Evolutionary conservation across 2,797 vertebrate species (phyloP).

Genomic region (Macropus fuliginosus): DNA sequence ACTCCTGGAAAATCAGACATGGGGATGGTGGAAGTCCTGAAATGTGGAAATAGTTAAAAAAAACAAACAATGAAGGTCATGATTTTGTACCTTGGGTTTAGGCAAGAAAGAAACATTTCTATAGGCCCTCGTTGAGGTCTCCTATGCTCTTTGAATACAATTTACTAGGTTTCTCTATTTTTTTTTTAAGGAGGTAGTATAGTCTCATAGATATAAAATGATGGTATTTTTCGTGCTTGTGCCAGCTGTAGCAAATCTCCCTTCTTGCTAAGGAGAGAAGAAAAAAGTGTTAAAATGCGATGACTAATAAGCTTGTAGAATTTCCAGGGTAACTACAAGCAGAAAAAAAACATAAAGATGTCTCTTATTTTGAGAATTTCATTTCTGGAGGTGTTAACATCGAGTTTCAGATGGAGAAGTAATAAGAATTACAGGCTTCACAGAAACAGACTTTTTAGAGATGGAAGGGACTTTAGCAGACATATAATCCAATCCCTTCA

Average conservation of each 20-base stretch:
- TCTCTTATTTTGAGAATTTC: slow-evolving; percentile 19
- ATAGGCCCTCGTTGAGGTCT: neutral
- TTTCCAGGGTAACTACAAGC: slow-evolving; percentile 4
- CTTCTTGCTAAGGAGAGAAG: slow-evolving; percentile 32
- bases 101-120: neutral
- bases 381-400: neutral
- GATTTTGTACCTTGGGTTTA: slow-evolving; percentile 1
- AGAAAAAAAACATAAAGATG: neutral
- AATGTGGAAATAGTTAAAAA: neutral
- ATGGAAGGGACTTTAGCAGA: neutral
- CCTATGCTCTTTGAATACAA: slow-evolving; percentile 18
- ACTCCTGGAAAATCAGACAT: neutral
- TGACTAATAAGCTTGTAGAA: neutral
- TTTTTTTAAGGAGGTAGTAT: slow-evolving; percentile 24
- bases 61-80: neutral
- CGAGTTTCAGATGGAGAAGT: neutral
- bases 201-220: slow-evolving; percentile 36
- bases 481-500: neutral
- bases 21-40: neutral
- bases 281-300: slow-evolving; percentile 13
- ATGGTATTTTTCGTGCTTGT: slow-evolving; percentile 9
- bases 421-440: neutral
- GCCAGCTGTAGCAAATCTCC: neutral
- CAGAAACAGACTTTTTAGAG: neutral
- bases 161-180: neutral